Evolutionary conservation across 2,797 vertebrate species (phyloP).

Genomic region (Bryconaethiops microstoma): DNA sequence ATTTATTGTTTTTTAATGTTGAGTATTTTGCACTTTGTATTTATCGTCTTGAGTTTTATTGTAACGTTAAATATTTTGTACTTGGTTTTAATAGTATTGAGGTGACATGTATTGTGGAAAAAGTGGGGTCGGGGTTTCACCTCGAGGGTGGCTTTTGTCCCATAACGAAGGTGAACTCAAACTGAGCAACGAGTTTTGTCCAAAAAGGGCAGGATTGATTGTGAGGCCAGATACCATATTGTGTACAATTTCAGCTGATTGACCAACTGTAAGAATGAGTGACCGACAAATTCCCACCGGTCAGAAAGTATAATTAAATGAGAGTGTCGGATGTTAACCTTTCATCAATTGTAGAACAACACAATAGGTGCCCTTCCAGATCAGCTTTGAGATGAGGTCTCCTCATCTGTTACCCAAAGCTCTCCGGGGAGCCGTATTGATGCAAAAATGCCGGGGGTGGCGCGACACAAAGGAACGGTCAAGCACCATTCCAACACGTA

Average conservation of each 20-base stretch:
- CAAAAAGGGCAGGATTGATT: slow-evolving; percentile 35
- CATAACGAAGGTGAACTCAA: slow-evolving; percentile 31
- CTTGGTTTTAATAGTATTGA: no score
- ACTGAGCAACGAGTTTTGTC: slow-evolving; percentile 18
- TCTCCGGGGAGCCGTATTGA: not conserved
- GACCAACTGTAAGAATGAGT: slow-evolving; percentile 48
- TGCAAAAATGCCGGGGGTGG: not conserved
- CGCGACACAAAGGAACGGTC: not conserved
- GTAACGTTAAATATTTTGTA: no score
- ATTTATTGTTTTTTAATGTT: no score
- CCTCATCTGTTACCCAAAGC: slow-evolving; percentile 12
- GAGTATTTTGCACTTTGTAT: no score
- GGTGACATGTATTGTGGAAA: no score
- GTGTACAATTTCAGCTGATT: slow-evolving; percentile 42
- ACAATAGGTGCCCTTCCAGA: slow-evolving; percentile 43
- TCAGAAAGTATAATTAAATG: slow-evolving; percentile 38
- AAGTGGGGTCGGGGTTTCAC: not conserved
- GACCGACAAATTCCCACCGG: slow-evolving; percentile 40
- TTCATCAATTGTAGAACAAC: slow-evolving; percentile 40
- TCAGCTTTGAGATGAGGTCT: slow-evolving; percentile 18
- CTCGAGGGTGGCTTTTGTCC: slow-evolving; percentile 46
- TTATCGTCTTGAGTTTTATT: no score
- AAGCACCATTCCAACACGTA: not conserved
- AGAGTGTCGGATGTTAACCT: slow-evolving; percentile 32
- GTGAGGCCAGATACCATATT: slow-evolving; percentile 4